These are phyloP conservation scores for Sisyra nigra DNA, from an alignment of 2,888 invertebrate species.

Conservation along the genomic window DNA sequence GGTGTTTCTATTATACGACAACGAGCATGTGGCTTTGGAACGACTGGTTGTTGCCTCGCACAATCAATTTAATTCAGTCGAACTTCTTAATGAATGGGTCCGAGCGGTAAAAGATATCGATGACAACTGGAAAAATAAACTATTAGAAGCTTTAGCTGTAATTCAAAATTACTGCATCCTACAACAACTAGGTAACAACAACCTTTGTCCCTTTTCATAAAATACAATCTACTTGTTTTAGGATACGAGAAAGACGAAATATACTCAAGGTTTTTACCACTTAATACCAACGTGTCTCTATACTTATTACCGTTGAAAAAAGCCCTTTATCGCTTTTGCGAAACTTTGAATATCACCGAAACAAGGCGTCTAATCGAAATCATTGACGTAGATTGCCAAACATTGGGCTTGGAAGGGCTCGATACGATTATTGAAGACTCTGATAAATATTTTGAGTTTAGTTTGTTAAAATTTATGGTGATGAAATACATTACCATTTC, in stretches of 20 bases:
- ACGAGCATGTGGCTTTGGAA: constrained; percentile 16
- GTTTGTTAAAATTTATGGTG: constrained; percentile 21
- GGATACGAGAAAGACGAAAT: constrained; percentile 16
- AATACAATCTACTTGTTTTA: too few species aligned
- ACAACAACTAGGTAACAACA: constrained; percentile 23
- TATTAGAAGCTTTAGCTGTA: constrained; percentile 35
- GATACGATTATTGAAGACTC: constrained; percentile 8
- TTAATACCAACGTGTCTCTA: constrained; percentile 21
- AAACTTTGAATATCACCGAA: constrained; percentile 22
- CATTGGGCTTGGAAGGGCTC: constrained; percentile 12
- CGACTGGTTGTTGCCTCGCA: constrained; percentile 14
- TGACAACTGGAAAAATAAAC: constrained; percentile 26
- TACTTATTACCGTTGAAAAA: constrained; percentile 29
- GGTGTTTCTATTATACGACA: constrained; percentile 21
- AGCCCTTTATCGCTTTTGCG: constrained; percentile 28
- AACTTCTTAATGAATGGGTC: constrained; percentile 20
- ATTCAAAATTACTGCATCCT: constrained; percentile 28
- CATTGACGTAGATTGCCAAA: constrained; percentile 14
- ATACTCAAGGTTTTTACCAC: constrained; percentile 22
- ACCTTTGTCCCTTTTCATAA: too few species aligned
- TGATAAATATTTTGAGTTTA: constrained; percentile 19
- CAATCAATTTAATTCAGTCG: constrained; percentile 8
- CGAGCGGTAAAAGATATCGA: constrained; percentile 14
- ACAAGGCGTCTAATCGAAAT: constrained; percentile 17
- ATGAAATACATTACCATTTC: constrained; percentile 15